Conservation (phyloP, 2,797 vertebrate species). For the Pyrocephalus nanus region DNA sequence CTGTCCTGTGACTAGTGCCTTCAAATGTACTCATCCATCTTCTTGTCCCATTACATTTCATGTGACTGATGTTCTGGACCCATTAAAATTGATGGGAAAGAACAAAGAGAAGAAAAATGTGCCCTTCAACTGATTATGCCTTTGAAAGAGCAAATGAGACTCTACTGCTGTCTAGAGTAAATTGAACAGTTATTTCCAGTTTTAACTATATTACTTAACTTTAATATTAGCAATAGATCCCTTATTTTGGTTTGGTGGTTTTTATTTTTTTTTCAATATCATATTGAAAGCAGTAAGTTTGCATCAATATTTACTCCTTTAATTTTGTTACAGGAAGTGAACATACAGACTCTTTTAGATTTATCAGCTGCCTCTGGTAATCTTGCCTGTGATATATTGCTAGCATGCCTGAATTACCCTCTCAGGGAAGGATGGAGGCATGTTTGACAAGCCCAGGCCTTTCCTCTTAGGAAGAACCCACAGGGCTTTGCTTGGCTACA, state of each 20-base stretch:
- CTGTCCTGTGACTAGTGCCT: conserved; percentile 82
- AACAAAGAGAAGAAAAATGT: conserved; percentile 82
- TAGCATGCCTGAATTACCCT: not conserved
- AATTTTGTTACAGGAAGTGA: not conserved
- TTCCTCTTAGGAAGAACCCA: not conserved
- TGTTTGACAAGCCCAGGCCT: not conserved
- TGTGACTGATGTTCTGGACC: conserved; percentile 90
- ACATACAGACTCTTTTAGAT: not conserved
- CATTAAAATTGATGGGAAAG: conserved; percentile 90
- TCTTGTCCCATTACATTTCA: conserved; percentile 87
- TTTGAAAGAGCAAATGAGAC: conserved; percentile 76
- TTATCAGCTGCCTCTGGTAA: not conserved
- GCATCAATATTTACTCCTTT: not conserved
- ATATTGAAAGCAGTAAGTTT: not conserved
- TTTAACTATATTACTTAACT: conserved; percentile 50
- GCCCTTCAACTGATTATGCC: conserved; percentile 79
- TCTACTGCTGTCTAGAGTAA: conserved; percentile 57
- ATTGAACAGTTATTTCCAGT: conserved; percentile 49
- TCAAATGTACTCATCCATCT: conserved; percentile 91
- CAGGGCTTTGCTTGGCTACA: not conserved
- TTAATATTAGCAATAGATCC: not conserved
- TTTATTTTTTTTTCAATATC: not conserved
- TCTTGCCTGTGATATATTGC: not conserved
- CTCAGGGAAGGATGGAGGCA: not conserved
- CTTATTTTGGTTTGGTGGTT: not conserved